These are phyloP conservation scores for Sternarchorhynchus goeldii DNA, from an alignment of 2,797 vertebrate species.

Conservation along the genomic window DNA sequence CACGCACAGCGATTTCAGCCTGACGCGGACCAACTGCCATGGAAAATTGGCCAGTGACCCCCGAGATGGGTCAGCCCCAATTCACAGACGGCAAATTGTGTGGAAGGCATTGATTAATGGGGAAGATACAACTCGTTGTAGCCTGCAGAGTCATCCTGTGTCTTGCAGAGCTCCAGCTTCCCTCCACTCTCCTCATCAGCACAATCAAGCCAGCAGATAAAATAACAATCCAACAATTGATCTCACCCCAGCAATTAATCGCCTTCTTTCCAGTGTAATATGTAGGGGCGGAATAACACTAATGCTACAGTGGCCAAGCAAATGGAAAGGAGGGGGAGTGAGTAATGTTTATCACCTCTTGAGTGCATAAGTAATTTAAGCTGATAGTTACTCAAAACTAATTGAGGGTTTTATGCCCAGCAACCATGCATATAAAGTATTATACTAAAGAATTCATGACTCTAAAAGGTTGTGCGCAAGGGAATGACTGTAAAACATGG, in stretches of 20 bases:
- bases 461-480: slow-evolving; percentile 4
- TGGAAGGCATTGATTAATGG: slow-evolving; percentile 85
- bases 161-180: slow-evolving; percentile 39
- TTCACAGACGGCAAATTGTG: slow-evolving; percentile 80
- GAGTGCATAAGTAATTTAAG: slow-evolving; percentile 49
- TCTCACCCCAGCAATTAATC: slow-evolving; percentile 71
- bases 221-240: slow-evolving; percentile 75
- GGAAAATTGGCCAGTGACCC: slow-evolving; percentile 81
- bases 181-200: slow-evolving; percentile 50
- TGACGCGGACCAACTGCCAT: slow-evolving; percentile 67
- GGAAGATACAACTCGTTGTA: slow-evolving; percentile 77
- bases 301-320: slow-evolving; percentile 50
- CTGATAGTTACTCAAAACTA: slow-evolving; percentile 43
- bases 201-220: slow-evolving; percentile 67
- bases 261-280: slow-evolving; percentile 62
- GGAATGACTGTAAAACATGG: not conserved
- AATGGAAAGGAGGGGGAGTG: slow-evolving; percentile 43
- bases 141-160: slow-evolving; percentile 68
- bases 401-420: slow-evolving; percentile 40
- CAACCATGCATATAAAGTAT: slow-evolving; percentile 19
- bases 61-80: slow-evolving; percentile 77
- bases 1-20: slow-evolving; percentile 68
- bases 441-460: slow-evolving; percentile 29
- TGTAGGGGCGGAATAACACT: slow-evolving; percentile 61
- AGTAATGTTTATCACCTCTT: slow-evolving; percentile 43